Percentiles rank a stretch among this genome's conserved stretches.
phyloP scores from a whole-genome alignment of 2,113 vertebrate species.

The Gambusia affinis region DNA sequence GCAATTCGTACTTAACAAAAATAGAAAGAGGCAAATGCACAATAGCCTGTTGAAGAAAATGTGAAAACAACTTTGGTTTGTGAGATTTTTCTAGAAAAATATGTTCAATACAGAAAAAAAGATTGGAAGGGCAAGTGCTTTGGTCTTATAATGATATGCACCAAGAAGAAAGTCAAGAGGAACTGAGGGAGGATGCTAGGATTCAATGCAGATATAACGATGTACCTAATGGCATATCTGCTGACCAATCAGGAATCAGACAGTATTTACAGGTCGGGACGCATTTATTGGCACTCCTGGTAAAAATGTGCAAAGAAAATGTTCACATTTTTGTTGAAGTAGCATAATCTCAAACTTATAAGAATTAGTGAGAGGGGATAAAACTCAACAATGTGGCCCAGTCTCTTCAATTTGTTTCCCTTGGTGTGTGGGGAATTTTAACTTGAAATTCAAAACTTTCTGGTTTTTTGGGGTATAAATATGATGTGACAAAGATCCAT shows the following conservation, averaged over 20 bases:
- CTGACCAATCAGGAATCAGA: conserved; percentile 81
- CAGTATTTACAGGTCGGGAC: conserved; percentile 27
- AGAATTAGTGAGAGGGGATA: background rate
- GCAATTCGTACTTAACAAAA: conserved; percentile 38
- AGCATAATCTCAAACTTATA: background rate
- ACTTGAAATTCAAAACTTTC: no score
- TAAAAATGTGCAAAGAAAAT: background rate
- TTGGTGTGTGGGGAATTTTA: no score
- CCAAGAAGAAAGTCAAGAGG: conserved; percentile 33
- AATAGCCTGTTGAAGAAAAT: background rate
- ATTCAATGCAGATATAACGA: conserved; percentile 35
- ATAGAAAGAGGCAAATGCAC: background rate
- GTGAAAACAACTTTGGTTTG: background rate
- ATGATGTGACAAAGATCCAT: no score
- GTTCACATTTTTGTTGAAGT: background rate
- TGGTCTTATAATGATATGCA: conserved; percentile 50
- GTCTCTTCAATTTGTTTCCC: no score
- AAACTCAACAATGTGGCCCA: background rate
- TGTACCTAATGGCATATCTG: conserved; percentile 79
- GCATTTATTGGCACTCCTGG: background rate
- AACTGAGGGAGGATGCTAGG: conserved; percentile 13
- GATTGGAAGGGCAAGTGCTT: conserved; percentile 64
- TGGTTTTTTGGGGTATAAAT: no score
- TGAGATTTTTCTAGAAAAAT: conserved; percentile 49
- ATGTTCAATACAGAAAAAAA: conserved; percentile 25